Conservation (phyloP, 2,888 invertebrate genomes). For the Patella ulyssiponensis region DNA sequence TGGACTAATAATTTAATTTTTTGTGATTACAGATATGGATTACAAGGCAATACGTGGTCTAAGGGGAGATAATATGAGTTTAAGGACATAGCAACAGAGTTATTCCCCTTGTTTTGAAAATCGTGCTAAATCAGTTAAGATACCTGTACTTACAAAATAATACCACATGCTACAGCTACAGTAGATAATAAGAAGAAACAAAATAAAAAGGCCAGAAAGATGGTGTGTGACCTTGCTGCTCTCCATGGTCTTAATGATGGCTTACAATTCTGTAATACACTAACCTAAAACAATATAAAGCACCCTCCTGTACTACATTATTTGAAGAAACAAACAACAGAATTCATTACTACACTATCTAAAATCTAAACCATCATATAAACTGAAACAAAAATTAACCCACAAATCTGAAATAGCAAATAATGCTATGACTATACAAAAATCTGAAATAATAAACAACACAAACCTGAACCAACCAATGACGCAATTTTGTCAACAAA, state of each 20-base stretch:
- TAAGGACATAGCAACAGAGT: too few relatives aligned
- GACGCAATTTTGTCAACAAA: too few relatives aligned
- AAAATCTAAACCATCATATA: neutral
- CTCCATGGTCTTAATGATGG: slow-evolving; percentile 80
- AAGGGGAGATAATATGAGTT: too few relatives aligned
- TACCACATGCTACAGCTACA: slow-evolving; percentile 60
- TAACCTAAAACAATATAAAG: slow-evolving; percentile 66
- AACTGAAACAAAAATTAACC: neutral
- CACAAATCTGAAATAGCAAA: too few relatives aligned
- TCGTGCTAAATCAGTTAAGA: neutral
- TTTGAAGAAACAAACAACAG: neutral
- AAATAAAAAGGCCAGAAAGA: slow-evolving; percentile 75
- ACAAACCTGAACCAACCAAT: too few relatives aligned
- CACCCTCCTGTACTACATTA: neutral
- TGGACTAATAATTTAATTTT: too few relatives aligned
- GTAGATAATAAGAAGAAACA: slow-evolving; percentile 64
- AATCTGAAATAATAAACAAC: too few relatives aligned
- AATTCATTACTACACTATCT: neutral
- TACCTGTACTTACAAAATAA: slow-evolving; percentile 60
- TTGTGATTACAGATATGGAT: too few relatives aligned
- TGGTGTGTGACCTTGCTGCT: slow-evolving; percentile 84
- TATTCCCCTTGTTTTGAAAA: too few relatives aligned
- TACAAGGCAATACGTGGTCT: too few relatives aligned
- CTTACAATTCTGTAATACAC: slow-evolving; percentile 79
- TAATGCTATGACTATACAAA: too few relatives aligned